Evolutionary conservation across 2,797 vertebrate species (phyloP).

Genomic region (Crenuchus spilurus): DNA sequence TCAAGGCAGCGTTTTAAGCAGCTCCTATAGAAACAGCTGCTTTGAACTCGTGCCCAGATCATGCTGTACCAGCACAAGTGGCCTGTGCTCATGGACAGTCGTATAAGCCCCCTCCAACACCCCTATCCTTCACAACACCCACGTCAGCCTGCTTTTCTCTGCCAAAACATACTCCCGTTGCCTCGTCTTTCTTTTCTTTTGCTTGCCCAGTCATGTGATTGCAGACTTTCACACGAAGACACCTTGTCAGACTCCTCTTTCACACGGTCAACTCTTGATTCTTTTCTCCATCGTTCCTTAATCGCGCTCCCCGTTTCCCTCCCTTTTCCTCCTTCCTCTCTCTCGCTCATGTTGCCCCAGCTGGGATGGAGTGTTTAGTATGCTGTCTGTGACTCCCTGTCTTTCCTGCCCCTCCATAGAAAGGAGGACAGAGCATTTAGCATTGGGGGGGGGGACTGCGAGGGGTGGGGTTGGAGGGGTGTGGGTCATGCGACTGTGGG

Average conservation of each 20-base stretch:
- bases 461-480: not conserved
- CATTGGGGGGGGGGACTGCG: constrained; percentile 9
- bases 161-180: constrained; percentile 1
- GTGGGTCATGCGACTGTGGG: constrained; percentile 44
- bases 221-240: not conserved
- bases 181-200: not conserved
- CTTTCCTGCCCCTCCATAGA: constrained; percentile 61
- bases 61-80: constrained; percentile 45
- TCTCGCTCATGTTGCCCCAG: constrained; percentile 56
- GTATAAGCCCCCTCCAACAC: constrained; percentile 4
- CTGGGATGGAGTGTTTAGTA: constrained; percentile 65
- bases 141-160: not conserved
- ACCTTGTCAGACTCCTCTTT: constrained; percentile 7
- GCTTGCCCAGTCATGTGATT: not conserved
- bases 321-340: constrained; percentile 16
- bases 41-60: constrained; percentile 52
- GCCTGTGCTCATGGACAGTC: constrained; percentile 30
- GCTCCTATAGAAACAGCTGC: constrained; percentile 55
- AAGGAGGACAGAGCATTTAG: constrained; percentile 49
- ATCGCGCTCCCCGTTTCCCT: not conserved
- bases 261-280: not conserved
- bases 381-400: constrained; percentile 54
- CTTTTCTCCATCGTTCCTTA: constrained; percentile 32
- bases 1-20: constrained; percentile 19
- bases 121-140: constrained; percentile 9